These are phyloP conservation scores for Myanophis thanlyinensis DNA, from an alignment of 2,113 vertebrate genomes.

Conservation along the genomic window DNA sequence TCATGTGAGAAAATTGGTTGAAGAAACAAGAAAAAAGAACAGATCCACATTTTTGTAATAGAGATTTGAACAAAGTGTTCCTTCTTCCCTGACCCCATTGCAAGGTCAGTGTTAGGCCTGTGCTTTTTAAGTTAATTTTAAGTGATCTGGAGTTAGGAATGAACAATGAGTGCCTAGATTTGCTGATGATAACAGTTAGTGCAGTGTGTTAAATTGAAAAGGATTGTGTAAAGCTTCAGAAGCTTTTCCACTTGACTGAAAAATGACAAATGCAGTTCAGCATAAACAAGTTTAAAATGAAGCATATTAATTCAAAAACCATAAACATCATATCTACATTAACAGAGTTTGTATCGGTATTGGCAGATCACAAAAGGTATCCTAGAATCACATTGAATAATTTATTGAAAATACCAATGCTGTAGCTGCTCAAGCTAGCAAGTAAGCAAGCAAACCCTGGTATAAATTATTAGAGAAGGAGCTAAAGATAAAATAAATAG, in stretches of 20 bases:
- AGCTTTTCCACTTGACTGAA: neutral
- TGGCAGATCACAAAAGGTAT: neutral
- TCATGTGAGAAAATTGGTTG: neutral
- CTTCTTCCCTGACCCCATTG: neutral
- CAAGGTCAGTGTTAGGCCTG: neutral
- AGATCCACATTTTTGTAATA: neutral
- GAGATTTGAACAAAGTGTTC: neutral
- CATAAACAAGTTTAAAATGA: neutral
- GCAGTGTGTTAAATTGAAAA: neutral
- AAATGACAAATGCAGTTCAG: neutral
- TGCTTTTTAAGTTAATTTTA: neutral
- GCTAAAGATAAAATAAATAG: neutral
- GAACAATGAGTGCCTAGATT: neutral
- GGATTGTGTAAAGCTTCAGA: neutral
- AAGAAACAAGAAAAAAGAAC: neutral
- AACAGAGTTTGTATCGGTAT: neutral
- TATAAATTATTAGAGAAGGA: neutral
- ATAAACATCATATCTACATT: neutral
- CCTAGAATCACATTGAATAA: neutral
- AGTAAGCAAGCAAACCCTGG: neutral
- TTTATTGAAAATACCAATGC: neutral
- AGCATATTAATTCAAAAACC: neutral
- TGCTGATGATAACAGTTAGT: neutral
- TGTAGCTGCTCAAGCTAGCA: neutral
- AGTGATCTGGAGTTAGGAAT: neutral